A percentile compares a stretch with the other conserved stretches of the same genome.
These are phyloP conservation scores for Pocillopora grandis DNA, from an alignment of 92 coral and sea anemone species.

Conservation along the genomic window DNA sequence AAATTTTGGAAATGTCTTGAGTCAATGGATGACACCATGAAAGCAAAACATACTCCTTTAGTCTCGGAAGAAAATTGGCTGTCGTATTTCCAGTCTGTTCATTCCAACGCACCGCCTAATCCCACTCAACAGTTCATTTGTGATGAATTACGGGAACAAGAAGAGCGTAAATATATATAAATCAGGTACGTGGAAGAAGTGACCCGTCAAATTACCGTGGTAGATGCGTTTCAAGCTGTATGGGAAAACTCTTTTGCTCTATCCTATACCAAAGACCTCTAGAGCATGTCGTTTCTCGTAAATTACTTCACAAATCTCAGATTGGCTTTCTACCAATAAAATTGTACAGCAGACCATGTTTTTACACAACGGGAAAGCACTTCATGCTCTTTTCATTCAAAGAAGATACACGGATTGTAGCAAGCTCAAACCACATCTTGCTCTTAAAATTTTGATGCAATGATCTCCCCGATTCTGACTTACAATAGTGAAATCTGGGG, in stretches of 20 bases:
- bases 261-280: not conserved
- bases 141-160: not conserved
- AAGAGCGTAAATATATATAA: not conserved
- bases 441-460: too few relatives aligned
- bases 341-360: too few relatives aligned
- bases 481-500: too few relatives aligned
- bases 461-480: too few relatives aligned
- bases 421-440: too few relatives aligned
- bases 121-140: not conserved
- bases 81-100: not conserved
- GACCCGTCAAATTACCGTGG: not conserved
- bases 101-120: not conserved
- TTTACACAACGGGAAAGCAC: not conserved
- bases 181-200: not conserved
- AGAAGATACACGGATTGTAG: too few relatives aligned
- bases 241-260: not conserved
- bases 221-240: not conserved
- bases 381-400: too few relatives aligned
- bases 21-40: too few relatives aligned
- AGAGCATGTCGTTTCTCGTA: too few relatives aligned
- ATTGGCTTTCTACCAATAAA: not conserved
- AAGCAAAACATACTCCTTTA: too few relatives aligned
- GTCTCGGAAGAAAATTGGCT: conserved; percentile 9
- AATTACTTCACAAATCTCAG: not conserved
- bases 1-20: too few relatives aligned